Evolutionary conservation across 1,140 invertebrate genomes (phyloP).

Genomic region (Zaprionus kolodkinae): DNA sequence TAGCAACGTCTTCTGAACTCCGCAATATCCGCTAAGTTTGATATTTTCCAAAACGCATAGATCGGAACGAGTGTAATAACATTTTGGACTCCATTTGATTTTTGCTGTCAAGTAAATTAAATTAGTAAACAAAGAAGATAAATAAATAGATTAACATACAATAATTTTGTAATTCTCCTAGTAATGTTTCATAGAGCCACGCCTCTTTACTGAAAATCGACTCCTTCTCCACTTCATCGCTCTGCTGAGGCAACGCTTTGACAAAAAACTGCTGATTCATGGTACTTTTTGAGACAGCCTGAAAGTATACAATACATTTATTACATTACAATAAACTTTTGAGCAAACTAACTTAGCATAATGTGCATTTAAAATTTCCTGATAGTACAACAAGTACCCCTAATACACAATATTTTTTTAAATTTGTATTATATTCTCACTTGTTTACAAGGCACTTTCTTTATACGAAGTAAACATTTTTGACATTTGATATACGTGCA

Average conservation of each 20-base stretch:
- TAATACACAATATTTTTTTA: background rate
- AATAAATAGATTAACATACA: constrained; percentile 41
- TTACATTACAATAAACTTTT: background rate
- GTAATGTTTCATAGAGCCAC: constrained; percentile 56
- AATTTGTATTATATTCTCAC: background rate
- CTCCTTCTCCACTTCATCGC: constrained; percentile 62
- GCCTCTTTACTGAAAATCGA: constrained; percentile 69
- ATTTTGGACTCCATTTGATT: constrained; percentile 63
- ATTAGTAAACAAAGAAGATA: background rate
- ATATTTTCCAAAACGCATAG: constrained; percentile 84
- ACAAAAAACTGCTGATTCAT: constrained; percentile 54
- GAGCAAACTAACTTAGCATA: no score
- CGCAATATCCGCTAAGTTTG: constrained; percentile 26
- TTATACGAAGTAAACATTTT: background rate
- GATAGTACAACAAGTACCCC: no score
- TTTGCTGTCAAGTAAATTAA: constrained; percentile 36
- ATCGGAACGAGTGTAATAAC: constrained; percentile 75
- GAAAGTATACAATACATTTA: constrained; percentile 54
- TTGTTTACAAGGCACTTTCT: background rate
- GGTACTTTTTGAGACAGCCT: constrained; percentile 23
- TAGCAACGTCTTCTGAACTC: background rate
- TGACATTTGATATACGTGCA: constrained; percentile 1
- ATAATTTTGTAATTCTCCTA: constrained; percentile 50
- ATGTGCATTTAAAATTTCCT: background rate
- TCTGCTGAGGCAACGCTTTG: constrained; percentile 60